Base-by-base conservation (phyloP, 2,888 invertebrate species). In the Syritta pipiens region DNA sequence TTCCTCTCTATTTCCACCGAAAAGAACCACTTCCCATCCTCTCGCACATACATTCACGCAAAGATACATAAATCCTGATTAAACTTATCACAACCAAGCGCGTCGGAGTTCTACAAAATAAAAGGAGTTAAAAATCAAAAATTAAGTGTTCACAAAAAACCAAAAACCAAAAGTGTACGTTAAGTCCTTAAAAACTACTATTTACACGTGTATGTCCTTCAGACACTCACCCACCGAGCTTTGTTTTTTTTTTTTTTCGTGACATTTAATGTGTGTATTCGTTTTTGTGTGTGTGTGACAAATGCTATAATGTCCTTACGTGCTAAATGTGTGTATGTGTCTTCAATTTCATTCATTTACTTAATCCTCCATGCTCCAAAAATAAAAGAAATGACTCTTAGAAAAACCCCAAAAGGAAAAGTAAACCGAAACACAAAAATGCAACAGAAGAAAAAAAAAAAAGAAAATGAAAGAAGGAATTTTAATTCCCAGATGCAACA, bases 11-110 rank as follows among this genome's bases (percentile, higher is more conserved):
- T n/a, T n/a, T n/a, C n/a, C 37, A 37, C 37, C 14, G 19, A 37
- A 17, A 4, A 17, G 19, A 17, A 37, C 14, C 37, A 17, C 19
- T 37, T 37, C 37, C 17, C 37, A 17, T 37, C n/a, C n/a, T n/a
- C n/a, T n/a, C n/a, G n/a, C n/a, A n/a, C n/a, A n/a, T n/a, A n/a
- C n/a, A n/a, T n/a, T n/a, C n/a, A n/a, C 7, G 59, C 59, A 48
- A 35, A 48, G 4, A 35, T 24, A 35, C 17, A 10, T 26, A 26
- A 32, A 37, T 26, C 10, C 10, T 14, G 3, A 51, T 67, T 44
- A 67, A 79, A 62, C 48, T 68, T 68, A 60, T 77, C 74, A 79
- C 79, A 79, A 79, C 79, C 79, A 79, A 79, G 79, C 74, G n/a
- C n/a, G n/a, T n/a, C n/a, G n/a, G n/a, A n/a, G n/a, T n/a, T n/a